Evolutionary conservation across 2,113 vertebrate genomes (phyloP), one percentile per base, ranked within the genome.

Genomic region (Tinamus guttatus): DNA sequence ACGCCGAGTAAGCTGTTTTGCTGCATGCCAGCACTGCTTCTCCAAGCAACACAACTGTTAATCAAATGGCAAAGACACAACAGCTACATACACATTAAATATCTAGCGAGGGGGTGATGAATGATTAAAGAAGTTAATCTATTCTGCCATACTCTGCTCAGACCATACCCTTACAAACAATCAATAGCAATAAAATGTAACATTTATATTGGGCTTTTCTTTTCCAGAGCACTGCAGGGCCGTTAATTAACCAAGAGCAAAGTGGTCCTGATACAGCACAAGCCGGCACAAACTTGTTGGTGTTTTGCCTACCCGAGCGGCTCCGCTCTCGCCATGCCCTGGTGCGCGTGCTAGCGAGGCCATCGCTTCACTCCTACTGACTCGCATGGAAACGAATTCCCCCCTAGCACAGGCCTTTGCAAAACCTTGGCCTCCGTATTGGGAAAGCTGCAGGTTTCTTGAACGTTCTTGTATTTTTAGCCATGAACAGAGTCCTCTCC

Each of bases 51-150:
- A 32, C 60, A 77, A 88, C 41, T 40, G 89, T 74, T 85, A 92
- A 87, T 79, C 90, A 88, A 87, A 90, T 62, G 41, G 51, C 89
- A 34, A 51, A 74, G 47, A 71, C 58, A 54, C 74, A 64, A 25
- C 36, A 78, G 86, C 82, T 71, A 59, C 11, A 43, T 58, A 65
- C 30, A 77, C 32, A 80, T 86, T 92, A 93, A 96, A 90, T 87
- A 79, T 71, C 85, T 83, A 92, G 85, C 89, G 75, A 70, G 67
- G 79, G 3, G 0, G 7, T 2, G 12, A 47, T 82, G 38, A 63
- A 63, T 87, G 87, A 62, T 89, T 73, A 77, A 94, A 45, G 38
- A 83, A 90, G 75, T 94, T 95, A 83, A 97, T 87, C 85, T 88
- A 40, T 85, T 86, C 79, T 59, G 49, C 70, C 78, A 15, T 43